Percentiles rank a stretch among this genome's conserved stretches.
Evolutionary conservation across 2,113 vertebrate species (phyloP).

Genomic region (Pelmatolapia mariae): DNA sequence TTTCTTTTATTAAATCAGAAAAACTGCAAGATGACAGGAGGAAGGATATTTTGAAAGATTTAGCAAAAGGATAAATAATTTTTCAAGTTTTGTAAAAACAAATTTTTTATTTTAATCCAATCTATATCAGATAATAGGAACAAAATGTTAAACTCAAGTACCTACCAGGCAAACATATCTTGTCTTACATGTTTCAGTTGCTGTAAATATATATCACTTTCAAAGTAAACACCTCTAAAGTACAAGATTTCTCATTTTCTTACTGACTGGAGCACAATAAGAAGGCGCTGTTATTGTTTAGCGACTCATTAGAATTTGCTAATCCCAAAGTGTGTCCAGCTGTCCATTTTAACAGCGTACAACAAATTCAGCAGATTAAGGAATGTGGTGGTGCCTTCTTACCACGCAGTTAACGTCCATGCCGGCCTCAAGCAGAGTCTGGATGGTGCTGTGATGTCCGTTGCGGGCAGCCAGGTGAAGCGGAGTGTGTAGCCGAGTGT

Average conservation of each 20-base stretch:
- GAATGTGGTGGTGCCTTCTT: conserved; percentile 36
- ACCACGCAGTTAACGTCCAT: conserved; percentile 96
- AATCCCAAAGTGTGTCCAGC: not conserved
- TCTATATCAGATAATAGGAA: not conserved
- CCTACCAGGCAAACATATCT: not conserved
- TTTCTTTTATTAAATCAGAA: conserved; percentile 15
- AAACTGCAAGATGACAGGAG: not conserved
- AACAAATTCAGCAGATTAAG: not conserved
- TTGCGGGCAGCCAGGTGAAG: conserved; percentile 95
- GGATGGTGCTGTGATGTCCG: conserved; percentile 87
- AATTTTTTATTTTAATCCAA: not conserved
- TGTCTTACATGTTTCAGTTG: not conserved
- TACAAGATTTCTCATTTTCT: not conserved
- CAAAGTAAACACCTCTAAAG: not conserved
- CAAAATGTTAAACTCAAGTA: not conserved
- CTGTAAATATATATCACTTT: not conserved
- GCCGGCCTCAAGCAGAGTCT: conserved; percentile 87
- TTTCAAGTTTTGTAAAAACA: not conserved
- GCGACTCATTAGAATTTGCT: not conserved
- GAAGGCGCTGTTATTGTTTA: not conserved
- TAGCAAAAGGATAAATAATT: not conserved
- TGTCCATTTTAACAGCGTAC: not conserved
- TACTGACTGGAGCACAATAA: not conserved
- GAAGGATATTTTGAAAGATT: not conserved
- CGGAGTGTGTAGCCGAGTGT: conserved; percentile 84